phyloP scores from a whole-genome alignment of 2,797 vertebrate genomes.

The Tangara arthus region DNA sequence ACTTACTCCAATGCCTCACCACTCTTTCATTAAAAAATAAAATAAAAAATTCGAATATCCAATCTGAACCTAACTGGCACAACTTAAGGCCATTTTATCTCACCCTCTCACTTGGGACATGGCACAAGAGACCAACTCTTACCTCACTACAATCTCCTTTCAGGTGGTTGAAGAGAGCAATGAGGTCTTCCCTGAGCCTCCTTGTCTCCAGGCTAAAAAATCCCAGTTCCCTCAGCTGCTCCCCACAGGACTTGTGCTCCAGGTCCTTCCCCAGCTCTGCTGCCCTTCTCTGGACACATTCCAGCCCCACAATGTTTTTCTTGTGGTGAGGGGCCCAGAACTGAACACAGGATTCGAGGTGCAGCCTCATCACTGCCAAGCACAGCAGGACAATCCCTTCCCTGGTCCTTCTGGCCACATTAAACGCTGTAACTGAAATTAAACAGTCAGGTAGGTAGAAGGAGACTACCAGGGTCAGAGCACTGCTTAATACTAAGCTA shows the following conservation, averaged over 20 bases:
- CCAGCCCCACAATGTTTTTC: not conserved
- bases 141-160: not conserved
- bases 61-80: not conserved
- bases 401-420: not conserved
- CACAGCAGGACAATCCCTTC: not conserved
- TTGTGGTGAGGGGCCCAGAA: not conserved
- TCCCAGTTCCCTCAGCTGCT: not conserved
- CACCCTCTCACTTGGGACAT: not conserved
- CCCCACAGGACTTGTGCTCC: not conserved
- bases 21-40: not conserved
- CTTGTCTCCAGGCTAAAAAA: not conserved
- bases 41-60: not conserved
- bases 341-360: not conserved
- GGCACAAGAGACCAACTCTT: not conserved
- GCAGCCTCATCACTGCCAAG: not conserved
- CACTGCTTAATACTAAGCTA: not conserved
- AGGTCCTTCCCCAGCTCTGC: rapidly evolving
- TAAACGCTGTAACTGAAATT: not conserved
- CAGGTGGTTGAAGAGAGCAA: not conserved
- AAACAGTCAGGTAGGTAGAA: not conserved
- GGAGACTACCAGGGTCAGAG: not conserved
- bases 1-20: not conserved
- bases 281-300: rapidly evolving
- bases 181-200: not conserved
- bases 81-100: not conserved